phyloP scores from a whole-genome alignment of 2,797 vertebrate genomes.

The Pipistrellus kuhlii region DNA sequence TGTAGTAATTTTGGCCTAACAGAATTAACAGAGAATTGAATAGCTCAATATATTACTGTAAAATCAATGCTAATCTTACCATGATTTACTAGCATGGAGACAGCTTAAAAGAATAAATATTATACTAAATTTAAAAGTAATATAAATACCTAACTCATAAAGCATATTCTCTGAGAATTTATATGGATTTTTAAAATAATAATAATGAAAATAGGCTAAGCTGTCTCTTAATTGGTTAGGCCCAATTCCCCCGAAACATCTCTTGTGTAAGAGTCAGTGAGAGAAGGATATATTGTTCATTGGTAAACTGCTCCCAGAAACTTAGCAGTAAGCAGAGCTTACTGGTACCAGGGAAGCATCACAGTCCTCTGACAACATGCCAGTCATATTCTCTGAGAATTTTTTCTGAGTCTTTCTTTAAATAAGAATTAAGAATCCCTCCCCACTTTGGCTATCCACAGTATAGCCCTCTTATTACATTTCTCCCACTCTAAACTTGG shows the following conservation, averaged over 20 bases:
- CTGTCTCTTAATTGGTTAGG: not conserved
- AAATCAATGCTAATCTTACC: constrained; percentile 85
- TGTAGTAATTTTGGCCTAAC: constrained; percentile 82
- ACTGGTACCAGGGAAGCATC: not conserved
- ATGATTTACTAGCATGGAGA: constrained; percentile 77
- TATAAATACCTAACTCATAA: constrained; percentile 56
- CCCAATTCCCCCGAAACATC: not conserved
- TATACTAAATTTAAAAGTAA: constrained; percentile 62
- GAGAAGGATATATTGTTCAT: not conserved
- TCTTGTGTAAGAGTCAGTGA: constrained; percentile 11
- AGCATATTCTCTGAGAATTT: constrained; percentile 44
- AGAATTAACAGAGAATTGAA: constrained; percentile 85
- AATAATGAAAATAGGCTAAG: constrained; percentile 55
- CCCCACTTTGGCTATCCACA: not conserved
- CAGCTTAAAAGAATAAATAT: constrained; percentile 81
- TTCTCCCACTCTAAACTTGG: not conserved
- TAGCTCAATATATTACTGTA: constrained; percentile 81
- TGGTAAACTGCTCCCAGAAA: constrained; percentile 40
- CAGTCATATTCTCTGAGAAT: not conserved
- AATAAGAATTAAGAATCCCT: not conserved
- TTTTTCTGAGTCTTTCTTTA: constrained; percentile 31
- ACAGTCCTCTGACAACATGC: not conserved
- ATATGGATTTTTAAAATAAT: constrained; percentile 41
- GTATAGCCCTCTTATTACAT: not conserved
- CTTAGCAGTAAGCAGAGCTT: not conserved